Conservation (phyloP, 2,113 vertebrate genomes). For the Cyprinodon variegatus region DNA sequence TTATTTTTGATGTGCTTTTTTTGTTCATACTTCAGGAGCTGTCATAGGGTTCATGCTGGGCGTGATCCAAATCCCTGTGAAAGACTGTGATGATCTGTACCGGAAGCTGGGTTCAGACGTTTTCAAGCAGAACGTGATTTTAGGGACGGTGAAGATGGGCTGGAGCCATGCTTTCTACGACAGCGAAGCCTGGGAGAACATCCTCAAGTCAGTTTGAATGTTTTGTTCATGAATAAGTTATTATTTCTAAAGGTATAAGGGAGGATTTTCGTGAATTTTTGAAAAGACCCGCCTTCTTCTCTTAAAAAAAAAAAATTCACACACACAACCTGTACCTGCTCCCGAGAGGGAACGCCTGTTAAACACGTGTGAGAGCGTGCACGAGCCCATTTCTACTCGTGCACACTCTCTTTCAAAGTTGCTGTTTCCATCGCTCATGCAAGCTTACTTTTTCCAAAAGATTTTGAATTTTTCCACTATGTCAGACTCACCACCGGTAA, state of each 20-base stretch:
- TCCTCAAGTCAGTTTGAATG: slow-evolving; percentile 88
- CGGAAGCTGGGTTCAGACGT: slow-evolving; percentile 91
- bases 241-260: neutral
- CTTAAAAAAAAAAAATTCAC: no score
- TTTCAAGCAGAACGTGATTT: slow-evolving; percentile 95
- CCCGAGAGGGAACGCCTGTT: no score
- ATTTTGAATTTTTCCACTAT: no score
- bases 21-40: slow-evolving; percentile 83
- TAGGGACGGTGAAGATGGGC: slow-evolving; percentile 97
- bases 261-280: no score
- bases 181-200: slow-evolving; percentile 93
- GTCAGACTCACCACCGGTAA: no score
- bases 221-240: neutral
- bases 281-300: no score
- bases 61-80: slow-evolving; percentile 89
- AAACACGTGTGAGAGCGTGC: no score
- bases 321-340: no score
- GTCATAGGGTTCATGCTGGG: slow-evolving; percentile 96
- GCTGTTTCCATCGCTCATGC: no score
- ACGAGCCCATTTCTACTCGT: no score
- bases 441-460: no score
- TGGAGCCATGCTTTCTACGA: slow-evolving; percentile 98
- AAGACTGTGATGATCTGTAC: slow-evolving; percentile 94
- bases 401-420: no score
- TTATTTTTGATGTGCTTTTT: slow-evolving; percentile 10